Evolutionary conservation across 2,888 invertebrate genomes (phyloP).

Genomic region (Spodoptera exigua): DNA sequence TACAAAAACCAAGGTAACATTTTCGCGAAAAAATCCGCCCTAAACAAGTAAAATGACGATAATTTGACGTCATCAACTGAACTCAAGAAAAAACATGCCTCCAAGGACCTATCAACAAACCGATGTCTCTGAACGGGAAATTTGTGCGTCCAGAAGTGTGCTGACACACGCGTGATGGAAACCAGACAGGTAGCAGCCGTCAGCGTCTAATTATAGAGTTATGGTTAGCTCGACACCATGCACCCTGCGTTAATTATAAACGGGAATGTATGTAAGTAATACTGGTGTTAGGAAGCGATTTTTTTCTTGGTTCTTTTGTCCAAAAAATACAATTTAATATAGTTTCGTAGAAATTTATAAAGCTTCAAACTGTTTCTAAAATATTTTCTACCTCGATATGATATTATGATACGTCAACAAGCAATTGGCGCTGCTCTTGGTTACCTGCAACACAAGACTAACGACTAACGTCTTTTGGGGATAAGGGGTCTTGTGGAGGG

Average conservation of each 20-base stretch:
- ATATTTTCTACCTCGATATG: too few species aligned
- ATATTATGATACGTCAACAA: too few species aligned
- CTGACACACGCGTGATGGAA: constrained; percentile 59
- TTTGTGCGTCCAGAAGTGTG: constrained; percentile 36
- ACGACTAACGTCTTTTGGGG: too few species aligned
- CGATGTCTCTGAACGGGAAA: constrained; percentile 16
- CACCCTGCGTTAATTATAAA: constrained; percentile 42
- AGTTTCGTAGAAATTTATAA: not conserved
- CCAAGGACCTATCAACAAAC: constrained; percentile 14
- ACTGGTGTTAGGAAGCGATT: constrained; percentile 1
- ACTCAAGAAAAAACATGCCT: constrained; percentile 25
- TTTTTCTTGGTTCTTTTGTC: constrained; percentile 16
- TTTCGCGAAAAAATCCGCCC: too few species aligned
- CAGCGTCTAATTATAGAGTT: constrained; percentile 66
- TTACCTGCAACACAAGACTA: too few species aligned
- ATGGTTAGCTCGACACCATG: constrained; percentile 34
- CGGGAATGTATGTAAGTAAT: constrained; percentile 27
- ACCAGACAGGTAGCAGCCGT: constrained; percentile 64
- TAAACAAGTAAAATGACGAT: too few species aligned
- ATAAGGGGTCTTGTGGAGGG: too few species aligned
- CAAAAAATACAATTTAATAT: too few species aligned
- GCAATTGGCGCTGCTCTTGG: too few species aligned
- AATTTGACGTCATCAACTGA: too few species aligned
- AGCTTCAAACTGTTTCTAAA: too few species aligned
- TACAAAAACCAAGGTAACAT: too few species aligned